Base-by-base conservation (phyloP, 2,113 vertebrate species). In the Rostratula benghalensis region DNA sequence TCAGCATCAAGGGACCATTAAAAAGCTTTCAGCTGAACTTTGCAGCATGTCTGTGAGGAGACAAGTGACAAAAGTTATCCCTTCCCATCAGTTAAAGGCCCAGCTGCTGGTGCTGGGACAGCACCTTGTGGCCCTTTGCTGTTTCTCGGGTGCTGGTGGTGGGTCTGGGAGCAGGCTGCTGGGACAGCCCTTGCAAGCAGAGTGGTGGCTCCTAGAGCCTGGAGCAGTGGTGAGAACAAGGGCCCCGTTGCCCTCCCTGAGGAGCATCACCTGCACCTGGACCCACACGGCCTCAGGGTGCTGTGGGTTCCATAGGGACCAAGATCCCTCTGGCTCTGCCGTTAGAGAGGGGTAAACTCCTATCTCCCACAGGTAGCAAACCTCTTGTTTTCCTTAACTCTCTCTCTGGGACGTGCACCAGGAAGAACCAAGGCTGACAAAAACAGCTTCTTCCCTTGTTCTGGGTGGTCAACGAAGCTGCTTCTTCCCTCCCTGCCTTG, bases 1-100 rank as follows among this genome's bases (percentile, higher is more conserved):
- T 96, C 28, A 10, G 96, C 93, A 91, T 85, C 69, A 89, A 60
- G 94, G 89, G 93, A 92, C 83, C 82, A 69, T 92, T 95, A 94
- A 93, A 83, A 83, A 94, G 90, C 92, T 93, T 83, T 83, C 93
- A 80, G 84, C 89, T 65, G 74, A 80, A 87, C 90, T 84, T 54
- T 53, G 87, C 82, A 81, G 93, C 1, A 12, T 89, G 94, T 48
- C 74, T 86, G 86, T 67, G 63, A 95, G 74, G 95, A 96, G 61
- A 39, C 53, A 48, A 91, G 96, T 83, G 91, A 92, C 90, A 83
- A 68, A 93, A 95, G 89, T 57, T 76, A 10, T 59, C 82, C 88
- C 87, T 95, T 93, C 63, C 89, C 27, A 3, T 27, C 23, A 90
- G 78, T 68, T 48, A n/a, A 20, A 22, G 73, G 54, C 73, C 6